Base-by-base conservation (phyloP, 1,140 invertebrate species). In the Heliothis virescens region DNA sequence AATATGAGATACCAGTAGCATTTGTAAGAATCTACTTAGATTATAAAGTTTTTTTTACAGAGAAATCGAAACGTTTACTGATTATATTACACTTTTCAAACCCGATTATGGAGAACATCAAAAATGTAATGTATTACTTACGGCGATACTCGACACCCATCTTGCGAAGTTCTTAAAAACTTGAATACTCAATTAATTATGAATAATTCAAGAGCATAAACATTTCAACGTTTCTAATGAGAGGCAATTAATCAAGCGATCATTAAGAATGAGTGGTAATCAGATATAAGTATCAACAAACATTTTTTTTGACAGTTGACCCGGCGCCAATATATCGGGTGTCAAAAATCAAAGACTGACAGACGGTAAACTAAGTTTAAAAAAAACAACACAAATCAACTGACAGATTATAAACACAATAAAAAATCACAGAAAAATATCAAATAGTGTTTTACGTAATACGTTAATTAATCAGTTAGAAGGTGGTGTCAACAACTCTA, bases 401-500 rank as follows among this genome's bases (percentile, higher is more conserved):
- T 41, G 34, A 34, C 55, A 21, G 18, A 21, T 59, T 59, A 12
- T 26, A 59, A 9, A 59, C 1, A 59, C 12, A 12, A 12, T 57
- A 55, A 55, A 21, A 57, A 10, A 13, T 21, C 2, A 21, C 9
- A 50, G 15, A 21, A 21, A 50, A 15, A 29, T 52, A n/a, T 26
- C 21, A 71, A 52, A 53, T 52, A 53, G 15, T 9, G 13, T 47
- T 26, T 21, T 10, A 26, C 48, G 18, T 71, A 67, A 29, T 50
- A 9, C 2, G 4, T 21, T 29, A n/a, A 67, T 67, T 48, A 67
- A 67, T 67, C 63, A 47, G 41, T 3, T 67, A 48, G 12, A 7
- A 29, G 13, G 29, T 63, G 41, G 65, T 69, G 65, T 52, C 16
- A 47, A 57, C 90, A 86, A 13, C 90, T 89, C 90, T 52, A 29